Conservation (phyloP, 2,888 invertebrate species). For the Philereme transversata region DNA sequence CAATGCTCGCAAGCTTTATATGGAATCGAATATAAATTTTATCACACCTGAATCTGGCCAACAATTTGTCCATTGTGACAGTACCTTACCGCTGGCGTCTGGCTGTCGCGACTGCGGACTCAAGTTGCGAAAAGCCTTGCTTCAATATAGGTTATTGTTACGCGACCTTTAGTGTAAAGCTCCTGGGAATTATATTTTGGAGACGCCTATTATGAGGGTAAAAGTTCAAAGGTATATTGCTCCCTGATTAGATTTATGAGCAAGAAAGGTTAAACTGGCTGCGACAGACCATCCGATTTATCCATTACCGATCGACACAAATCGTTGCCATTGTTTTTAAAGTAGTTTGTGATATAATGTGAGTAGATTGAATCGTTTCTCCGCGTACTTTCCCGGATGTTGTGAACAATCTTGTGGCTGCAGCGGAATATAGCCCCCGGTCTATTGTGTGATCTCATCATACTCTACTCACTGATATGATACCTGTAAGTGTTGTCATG, state of each 20-base stretch:
- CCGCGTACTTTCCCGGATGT: slow-evolving; percentile 66
- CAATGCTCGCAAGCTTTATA: slow-evolving; percentile 33
- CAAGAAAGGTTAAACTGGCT: slow-evolving; percentile 29
- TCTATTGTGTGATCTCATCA: slow-evolving; percentile 58
- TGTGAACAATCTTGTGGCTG: slow-evolving; percentile 56
- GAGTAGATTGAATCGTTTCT: slow-evolving; percentile 53
- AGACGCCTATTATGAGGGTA: slow-evolving; percentile 52
- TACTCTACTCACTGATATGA: slow-evolving; percentile 49
- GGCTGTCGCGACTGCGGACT: slow-evolving; percentile 56
- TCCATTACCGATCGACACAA: slow-evolving; percentile 33
- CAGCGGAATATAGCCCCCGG: slow-evolving; percentile 34
- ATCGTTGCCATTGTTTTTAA: slow-evolving; percentile 43
- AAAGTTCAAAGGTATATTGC: slow-evolving; percentile 52
- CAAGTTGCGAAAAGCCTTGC: slow-evolving; percentile 60
- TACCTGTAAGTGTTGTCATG: slow-evolving; percentile 19
- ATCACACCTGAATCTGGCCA: slow-evolving; percentile 28
- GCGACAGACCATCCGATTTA: slow-evolving; percentile 2
- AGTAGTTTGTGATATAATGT: slow-evolving; percentile 40
- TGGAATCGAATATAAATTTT: slow-evolving; percentile 26
- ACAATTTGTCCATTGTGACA: slow-evolving; percentile 36
- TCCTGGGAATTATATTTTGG: slow-evolving; percentile 59
- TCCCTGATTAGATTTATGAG: slow-evolving; percentile 55
- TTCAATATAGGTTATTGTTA: slow-evolving; percentile 68
- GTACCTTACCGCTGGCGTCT: slow-evolving; percentile 52
- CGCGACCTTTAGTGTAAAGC: slow-evolving; percentile 65